Percentiles rank a stretch among this genome's conserved stretches.
Evolutionary conservation across 2,888 invertebrate species (phyloP).

Genomic region (Cyrtodaria siliqua): DNA sequence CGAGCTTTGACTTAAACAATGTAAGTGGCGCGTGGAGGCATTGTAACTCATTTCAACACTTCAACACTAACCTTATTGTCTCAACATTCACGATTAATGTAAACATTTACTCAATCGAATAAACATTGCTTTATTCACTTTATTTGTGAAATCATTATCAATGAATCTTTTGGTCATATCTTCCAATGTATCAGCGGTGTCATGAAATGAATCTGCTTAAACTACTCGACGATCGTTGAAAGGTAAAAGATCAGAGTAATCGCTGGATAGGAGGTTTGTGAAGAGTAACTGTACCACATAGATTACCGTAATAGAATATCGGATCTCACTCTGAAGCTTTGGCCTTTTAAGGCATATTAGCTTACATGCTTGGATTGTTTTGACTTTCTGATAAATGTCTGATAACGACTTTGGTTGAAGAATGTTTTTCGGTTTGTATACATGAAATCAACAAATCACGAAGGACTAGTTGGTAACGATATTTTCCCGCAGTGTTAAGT

Average conservation of each 20-base stretch:
- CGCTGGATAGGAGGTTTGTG: conserved; percentile 9
- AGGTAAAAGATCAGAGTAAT: conserved; percentile 28
- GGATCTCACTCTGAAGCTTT: conserved; percentile 20
- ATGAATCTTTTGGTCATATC: conserved; percentile 18
- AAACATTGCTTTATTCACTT: conserved; percentile 27
- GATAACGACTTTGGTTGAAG: conserved; percentile 6
- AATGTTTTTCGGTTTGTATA: not conserved
- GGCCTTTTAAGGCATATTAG: conserved; percentile 43
- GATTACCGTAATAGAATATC: conserved; percentile 43
- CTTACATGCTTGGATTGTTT: conserved; percentile 25
- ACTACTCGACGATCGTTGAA: conserved; percentile 19
- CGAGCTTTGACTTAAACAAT: not conserved
- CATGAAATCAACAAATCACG: not conserved
- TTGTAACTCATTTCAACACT: conserved; percentile 47
- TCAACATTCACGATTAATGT: conserved; percentile 18
- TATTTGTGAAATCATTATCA: conserved; percentile 28
- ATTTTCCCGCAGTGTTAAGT: too few species aligned
- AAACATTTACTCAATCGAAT: conserved; percentile 20
- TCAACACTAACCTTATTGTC: conserved; percentile 32
- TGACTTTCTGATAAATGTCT: conserved; percentile 17
- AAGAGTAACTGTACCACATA: conserved; percentile 20
- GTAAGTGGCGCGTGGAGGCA: conserved; percentile 28
- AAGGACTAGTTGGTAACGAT: too few species aligned
- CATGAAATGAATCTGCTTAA: conserved; percentile 38
- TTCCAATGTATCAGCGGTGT: conserved; percentile 21